phyloP scores from a whole-genome alignment of 1,140 invertebrate genomes.

The Camponotus floridanus region DNA sequence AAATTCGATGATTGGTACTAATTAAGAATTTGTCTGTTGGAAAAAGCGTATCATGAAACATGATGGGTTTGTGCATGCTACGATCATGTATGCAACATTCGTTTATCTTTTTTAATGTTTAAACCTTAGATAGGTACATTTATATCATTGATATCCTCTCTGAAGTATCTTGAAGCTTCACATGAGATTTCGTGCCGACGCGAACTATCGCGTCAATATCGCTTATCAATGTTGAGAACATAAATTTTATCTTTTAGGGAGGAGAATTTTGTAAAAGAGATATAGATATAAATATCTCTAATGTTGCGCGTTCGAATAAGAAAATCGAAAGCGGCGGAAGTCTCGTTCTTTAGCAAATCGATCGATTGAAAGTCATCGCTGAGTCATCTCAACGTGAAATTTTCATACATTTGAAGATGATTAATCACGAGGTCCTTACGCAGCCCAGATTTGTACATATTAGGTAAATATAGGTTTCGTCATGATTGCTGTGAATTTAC shows the following conservation, averaged over 20 bases:
- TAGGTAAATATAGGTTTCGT: conserved; percentile 66
- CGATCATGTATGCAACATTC: background rate
- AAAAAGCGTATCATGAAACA: background rate
- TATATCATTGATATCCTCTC: conserved; percentile 30
- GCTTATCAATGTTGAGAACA: conserved; percentile 59
- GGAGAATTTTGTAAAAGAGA: conserved; percentile 51
- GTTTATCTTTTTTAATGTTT: conserved; percentile 47
- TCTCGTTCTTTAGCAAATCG: conserved; percentile 26
- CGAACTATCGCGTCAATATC: conserved; percentile 51
- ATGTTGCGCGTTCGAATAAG: conserved; percentile 43
- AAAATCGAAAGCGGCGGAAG: conserved; percentile 16
- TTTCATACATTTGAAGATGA: conserved; percentile 23
- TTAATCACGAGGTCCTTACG: conserved; percentile 42
- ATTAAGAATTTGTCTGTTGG: conserved; percentile 12
- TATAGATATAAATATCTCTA: conserved; percentile 46
- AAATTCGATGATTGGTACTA: conserved; percentile 16
- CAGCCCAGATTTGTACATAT: conserved; percentile 68
- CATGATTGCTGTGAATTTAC: conserved; percentile 59
- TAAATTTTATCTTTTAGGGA: conserved; percentile 50
- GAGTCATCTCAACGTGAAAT: conserved; percentile 16
- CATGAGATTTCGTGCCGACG: conserved; percentile 58
- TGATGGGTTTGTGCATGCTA: conserved; percentile 25
- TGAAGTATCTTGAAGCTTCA: conserved; percentile 46
- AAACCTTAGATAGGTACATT: conserved; percentile 34
- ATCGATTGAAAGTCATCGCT: conserved; percentile 33